These are phyloP conservation scores for Forbesichthys agassizii DNA, from an alignment of 2,113 vertebrate genomes.

Conservation along the genomic window DNA sequence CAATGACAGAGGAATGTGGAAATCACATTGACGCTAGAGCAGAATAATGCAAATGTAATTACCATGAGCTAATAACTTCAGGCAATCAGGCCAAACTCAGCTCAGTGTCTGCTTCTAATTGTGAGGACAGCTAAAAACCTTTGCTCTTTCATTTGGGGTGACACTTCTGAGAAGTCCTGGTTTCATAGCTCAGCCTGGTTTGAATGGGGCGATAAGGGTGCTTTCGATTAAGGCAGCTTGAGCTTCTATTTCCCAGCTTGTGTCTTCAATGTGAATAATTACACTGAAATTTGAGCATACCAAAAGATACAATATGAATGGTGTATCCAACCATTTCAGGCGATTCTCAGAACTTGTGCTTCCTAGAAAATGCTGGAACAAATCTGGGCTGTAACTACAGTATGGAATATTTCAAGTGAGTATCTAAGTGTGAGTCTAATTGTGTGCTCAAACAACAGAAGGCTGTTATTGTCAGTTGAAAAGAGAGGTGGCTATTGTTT, in stretches of 20 bases:
- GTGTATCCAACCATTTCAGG: slow-evolving; percentile 66
- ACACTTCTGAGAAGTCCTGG: slow-evolving; percentile 51
- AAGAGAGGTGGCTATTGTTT: slow-evolving; percentile 23
- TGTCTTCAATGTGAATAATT: slow-evolving; percentile 69
- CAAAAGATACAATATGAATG: slow-evolving; percentile 64
- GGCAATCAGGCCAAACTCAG: slow-evolving; percentile 64
- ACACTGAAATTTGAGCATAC: slow-evolving; percentile 61
- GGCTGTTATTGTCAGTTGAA: slow-evolving; percentile 25
- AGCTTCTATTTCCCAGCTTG: slow-evolving; percentile 57
- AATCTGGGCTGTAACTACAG: slow-evolving; percentile 23
- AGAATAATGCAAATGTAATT: slow-evolving; percentile 77
- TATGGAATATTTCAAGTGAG: slow-evolving; percentile 13
- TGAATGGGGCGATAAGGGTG: slow-evolving; percentile 61
- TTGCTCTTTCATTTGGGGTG: slow-evolving; percentile 65
- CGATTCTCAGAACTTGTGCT: slow-evolving; percentile 48
- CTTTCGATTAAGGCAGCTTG: slow-evolving; percentile 43
- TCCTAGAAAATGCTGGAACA: slow-evolving; percentile 48
- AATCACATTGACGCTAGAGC: slow-evolving; percentile 46
- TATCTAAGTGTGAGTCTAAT: background rate
- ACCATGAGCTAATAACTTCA: slow-evolving; percentile 74
- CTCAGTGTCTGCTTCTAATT: slow-evolving; percentile 71
- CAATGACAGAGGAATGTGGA: slow-evolving; percentile 53
- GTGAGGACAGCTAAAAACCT: slow-evolving; percentile 68
- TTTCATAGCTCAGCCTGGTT: slow-evolving; percentile 53
- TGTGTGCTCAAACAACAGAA: slow-evolving; percentile 31